phyloP scores from a whole-genome alignment of 2,113 vertebrate genomes.

The Ageneiosus marmoratus region DNA sequence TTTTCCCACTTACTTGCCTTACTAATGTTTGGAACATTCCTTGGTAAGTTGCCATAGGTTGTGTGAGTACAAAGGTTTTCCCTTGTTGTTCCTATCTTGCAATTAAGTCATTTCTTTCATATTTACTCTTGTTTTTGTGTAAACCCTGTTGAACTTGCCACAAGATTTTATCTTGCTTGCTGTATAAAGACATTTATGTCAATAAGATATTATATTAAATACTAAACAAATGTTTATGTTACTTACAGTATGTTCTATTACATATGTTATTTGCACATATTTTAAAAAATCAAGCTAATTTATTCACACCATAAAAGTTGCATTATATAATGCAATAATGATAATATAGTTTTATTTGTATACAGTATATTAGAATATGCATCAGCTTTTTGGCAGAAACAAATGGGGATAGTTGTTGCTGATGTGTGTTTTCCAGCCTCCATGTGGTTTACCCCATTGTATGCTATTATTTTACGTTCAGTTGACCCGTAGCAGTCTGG shows the following conservation, averaged over 20 bases:
- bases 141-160: not conserved
- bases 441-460: constrained; percentile 27
- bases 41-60: not conserved
- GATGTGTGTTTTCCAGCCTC: constrained; percentile 5
- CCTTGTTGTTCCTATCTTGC: not conserved
- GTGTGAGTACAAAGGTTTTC: not conserved
- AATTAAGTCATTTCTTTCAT: not conserved
- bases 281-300: not conserved
- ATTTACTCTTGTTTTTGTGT: not conserved
- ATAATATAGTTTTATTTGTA: not conserved
- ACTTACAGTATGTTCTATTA: too few relatives aligned
- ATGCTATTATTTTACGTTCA: constrained; percentile 20
- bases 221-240: not conserved
- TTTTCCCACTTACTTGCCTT: not conserved
- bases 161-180: not conserved
- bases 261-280: not conserved
- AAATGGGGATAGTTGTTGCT: constrained; percentile 16
- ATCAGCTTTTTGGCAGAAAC: not conserved
- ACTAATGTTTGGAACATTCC: not conserved
- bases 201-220: not conserved
- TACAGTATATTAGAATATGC: not conserved
- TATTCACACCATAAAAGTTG: not conserved
- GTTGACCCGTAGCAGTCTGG: constrained; percentile 22
- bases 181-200: not conserved
- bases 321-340: too few relatives aligned